Base-by-base conservation (phyloP, 2,797 vertebrate species). In the Pygocentrus nattereri region DNA sequence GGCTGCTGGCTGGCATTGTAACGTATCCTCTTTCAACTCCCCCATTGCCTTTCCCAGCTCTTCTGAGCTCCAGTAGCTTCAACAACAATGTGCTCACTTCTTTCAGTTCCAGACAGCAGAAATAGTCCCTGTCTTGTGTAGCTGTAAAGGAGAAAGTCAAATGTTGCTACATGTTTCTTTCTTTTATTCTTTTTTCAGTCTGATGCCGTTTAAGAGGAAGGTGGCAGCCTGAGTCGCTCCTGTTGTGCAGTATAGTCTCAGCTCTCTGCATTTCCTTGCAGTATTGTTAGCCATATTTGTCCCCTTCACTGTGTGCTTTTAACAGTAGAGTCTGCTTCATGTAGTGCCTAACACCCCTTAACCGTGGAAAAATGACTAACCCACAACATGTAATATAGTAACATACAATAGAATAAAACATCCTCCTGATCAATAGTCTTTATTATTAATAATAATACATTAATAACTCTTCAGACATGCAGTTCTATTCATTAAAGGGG, bases 1-100 rank as follows among this genome's bases (percentile, higher is more conserved):
- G 98, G 98, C 95, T 99, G 69, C 86, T 99, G 91, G 97, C 97
- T 0, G 98, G 97, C 84, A 99, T 99, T 0, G 97, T 99, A 84
- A 98, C 97, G 97, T 99, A 99, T 97, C 98, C 96, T 97, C 93
- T 71, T 56, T 68, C 49, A 84, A 72, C 79, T 79, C 56, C 73
- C 25, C 31, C 41, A 23, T 30, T 52, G 70, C 47, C 21, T 52
- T 76, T 50, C 34, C 50, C 21, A 16, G 44, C 19, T 1, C 69
- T 49, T 58, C 74, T 74, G 50, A 67, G 27, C 70, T 74, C 10
- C 59, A 4, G 68, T 49, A 49, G 38, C 47, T 69, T 65, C 62
- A 38, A 30, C 62, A 38, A 65, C 61, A 19, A 8, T 38, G 18
- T 8, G 2, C 31, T 65, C 59, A 6, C 15, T 62, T 30, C 59